Conservation (phyloP, 2,113 vertebrate genomes). For the Malurus melanocephalus region DNA sequence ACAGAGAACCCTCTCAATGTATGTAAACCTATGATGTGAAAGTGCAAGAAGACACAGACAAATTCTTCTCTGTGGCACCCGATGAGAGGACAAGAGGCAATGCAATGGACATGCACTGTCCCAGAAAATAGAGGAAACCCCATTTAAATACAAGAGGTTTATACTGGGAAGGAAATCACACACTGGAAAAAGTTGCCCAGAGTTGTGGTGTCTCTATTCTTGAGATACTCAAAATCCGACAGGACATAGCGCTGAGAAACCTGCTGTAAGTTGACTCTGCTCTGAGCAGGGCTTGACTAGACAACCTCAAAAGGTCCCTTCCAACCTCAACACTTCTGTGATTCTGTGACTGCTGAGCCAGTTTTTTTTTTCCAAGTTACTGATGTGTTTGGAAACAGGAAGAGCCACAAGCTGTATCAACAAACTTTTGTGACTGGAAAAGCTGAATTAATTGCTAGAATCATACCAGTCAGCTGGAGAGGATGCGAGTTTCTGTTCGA, state of each 20-base stretch:
- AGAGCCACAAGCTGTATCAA: slow-evolving; percentile 46
- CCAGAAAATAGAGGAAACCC: neutral
- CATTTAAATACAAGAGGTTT: neutral
- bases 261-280: neutral
- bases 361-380: neutral
- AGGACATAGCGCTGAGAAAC: neutral
- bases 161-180: neutral
- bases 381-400: slow-evolving; percentile 34
- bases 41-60: neutral
- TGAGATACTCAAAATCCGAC: neutral
- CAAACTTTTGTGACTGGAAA: slow-evolving; percentile 38
- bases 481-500: neutral
- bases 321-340: neutral
- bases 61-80: neutral
- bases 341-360: neutral
- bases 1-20: neutral
- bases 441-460: slow-evolving; percentile 40
- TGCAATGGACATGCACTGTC: fast-evolving
- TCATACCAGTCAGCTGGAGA: slow-evolving; percentile 29
- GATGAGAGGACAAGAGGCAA: neutral
- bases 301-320: neutral
- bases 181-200: neutral
- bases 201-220: neutral
- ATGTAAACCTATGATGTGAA: neutral
- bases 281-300: neutral